Evolutionary conservation across 2,888 invertebrate species (phyloP), one percentile per base, ranked within the genome.

Genomic region (Drosophila robusta): DNA sequence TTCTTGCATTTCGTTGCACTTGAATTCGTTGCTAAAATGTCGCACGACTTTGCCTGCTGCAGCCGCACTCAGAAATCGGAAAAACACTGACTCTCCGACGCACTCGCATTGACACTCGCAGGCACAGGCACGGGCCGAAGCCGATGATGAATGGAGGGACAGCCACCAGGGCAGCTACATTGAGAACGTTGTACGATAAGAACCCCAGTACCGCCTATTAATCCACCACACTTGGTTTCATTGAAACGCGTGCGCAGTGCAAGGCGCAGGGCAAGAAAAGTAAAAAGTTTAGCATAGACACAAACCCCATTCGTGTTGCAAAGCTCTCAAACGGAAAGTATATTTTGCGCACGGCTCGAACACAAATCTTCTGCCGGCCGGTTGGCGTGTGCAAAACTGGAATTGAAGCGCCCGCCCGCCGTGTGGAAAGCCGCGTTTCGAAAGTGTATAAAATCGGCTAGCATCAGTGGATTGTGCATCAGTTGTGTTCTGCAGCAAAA

Each of bases 1-100:
- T 47, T 68, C 61, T 75, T 75, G 80, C 77, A 89, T 84, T 87
- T 87, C 83, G 89, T 89, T 84, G 83, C 89, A 89, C 78, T 84
- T 80, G 47, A 69, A 80, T 80, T 86, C 84, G 87, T 76, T 88
- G 89, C 68, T 76, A 68, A 82, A 86, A 66, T 86, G 63, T 65
- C 65, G 69, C 84, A 74, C 74, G 79, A 87, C 24, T 72, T 62
- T 58, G 66, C 51, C 76, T 88, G 83, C 80, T 75, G 88, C 83
- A 88, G 88, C 88, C 87, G 82, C 71, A 71, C 71, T 79, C 66
- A 71, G 66, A 62, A 82, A 72, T 75, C 68, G 87, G 70, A 78
- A 78, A 74, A 74, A 78, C 78, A 78, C 81, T 80, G 64, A 78
- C 75, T 62, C 61, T 78, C 67, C 54, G 56, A 52, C 44, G 45